Conservation (phyloP, 2,888 invertebrate genomes). For the Drosophila hamatofila region DNA sequence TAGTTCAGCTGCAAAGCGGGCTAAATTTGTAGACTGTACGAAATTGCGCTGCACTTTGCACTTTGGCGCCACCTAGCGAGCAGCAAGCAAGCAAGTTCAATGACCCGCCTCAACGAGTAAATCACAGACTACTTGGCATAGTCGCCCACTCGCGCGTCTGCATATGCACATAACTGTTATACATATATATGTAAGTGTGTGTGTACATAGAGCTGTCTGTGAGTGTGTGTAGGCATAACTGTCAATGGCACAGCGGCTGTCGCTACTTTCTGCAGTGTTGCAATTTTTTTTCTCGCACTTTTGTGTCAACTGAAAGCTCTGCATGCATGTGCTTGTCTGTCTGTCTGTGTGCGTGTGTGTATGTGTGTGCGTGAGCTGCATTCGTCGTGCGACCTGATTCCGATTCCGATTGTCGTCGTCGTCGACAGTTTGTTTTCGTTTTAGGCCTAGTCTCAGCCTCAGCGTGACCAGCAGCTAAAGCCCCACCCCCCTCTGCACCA, state of each 20-base stretch:
- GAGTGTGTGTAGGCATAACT: conserved; percentile 56
- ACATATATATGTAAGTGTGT: background rate
- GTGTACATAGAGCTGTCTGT: conserved; percentile 8
- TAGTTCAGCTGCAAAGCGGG: conserved; percentile 58
- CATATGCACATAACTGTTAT: conserved; percentile 20
- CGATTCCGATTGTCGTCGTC: conserved; percentile 59
- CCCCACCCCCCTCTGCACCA: background rate
- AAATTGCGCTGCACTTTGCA: conserved; percentile 56
- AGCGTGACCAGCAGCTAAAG: conserved; percentile 2
- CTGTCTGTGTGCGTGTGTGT: background rate
- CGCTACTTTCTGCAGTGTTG: conserved; percentile 51
- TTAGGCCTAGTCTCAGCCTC: conserved; percentile 42
- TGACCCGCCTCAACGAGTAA: conserved; percentile 75
- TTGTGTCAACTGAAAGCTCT: conserved; percentile 57
- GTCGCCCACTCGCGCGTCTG: conserved; percentile 41
- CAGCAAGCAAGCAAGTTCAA: conserved; percentile 58
- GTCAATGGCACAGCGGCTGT: conserved; percentile 66
- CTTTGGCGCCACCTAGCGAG: conserved; percentile 73
- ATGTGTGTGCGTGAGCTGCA: conserved; percentile 41
- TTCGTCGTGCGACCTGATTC: conserved; percentile 65
- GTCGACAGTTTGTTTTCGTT: conserved; percentile 56
- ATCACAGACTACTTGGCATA: conserved; percentile 75
- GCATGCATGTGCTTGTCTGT: conserved; percentile 12
- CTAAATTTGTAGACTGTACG: conserved; percentile 48
- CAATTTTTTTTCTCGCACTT: conserved; percentile 56